Base-by-base conservation (phyloP, 2,888 invertebrate species). In the Nebria brevicollis region DNA sequence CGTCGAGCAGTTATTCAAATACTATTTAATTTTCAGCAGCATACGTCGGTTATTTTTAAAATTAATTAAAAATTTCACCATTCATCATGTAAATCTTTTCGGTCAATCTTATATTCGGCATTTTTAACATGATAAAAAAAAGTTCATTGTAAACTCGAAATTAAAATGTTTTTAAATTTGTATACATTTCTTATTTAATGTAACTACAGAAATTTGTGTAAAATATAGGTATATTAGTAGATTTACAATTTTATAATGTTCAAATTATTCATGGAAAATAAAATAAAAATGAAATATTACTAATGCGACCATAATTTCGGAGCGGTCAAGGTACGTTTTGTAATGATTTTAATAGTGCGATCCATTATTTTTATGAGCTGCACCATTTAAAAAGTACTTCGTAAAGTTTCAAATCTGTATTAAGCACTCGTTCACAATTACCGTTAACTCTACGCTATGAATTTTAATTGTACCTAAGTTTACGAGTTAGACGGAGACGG, bases 321-420 rank as follows among this genome's bases (percentile, higher is more conserved):
- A 54, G 54, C 54, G 54, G 54, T 54, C 54, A 54, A 54, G 54
- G 54, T 54, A 54, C 54, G 54, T 54, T 54, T 54, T 8, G 54
- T 54, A 54, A 54, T 54, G 54, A 54, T 54, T 54, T 54, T 54
- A 54, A 54, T 54, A 54, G 54, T 54, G 13, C 54, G 13, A 54
- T 54, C 54, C 54, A 54, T 54, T 54, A 54, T 54, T 54, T 54
- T 54, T 54, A 54, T 54, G 54, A 54, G 54, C 54, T 54, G 54
- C 54, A 54, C 54, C 54, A 13, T 54, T 54, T 54, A 54, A 54
- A 54, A 54, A 54, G 54, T 54, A 54, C 54, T 54, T 54, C 11
- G 54, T 54, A 54, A 54, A 54, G 54, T 54, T 54, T 54, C 54
- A 54, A 54, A 54, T 54, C 54, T 54, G 54, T 54, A 54, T 54